Percentiles rank a stretch among this genome's conserved stretches.
Conservation (phyloP, 1,140 invertebrate species). For the Temnothorax longispinosus region DNA sequence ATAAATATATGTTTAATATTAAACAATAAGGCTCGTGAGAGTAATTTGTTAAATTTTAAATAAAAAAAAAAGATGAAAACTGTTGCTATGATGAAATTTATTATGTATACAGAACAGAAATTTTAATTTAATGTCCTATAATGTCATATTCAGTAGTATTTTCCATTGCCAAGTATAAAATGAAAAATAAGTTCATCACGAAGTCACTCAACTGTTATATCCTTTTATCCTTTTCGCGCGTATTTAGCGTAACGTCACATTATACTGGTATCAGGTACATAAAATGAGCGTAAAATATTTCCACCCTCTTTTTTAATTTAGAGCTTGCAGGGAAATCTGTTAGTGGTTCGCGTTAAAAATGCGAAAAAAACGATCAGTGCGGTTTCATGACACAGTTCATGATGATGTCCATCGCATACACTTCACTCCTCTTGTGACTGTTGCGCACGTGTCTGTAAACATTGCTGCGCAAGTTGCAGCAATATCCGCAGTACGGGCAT, state of each 20-base stretch:
- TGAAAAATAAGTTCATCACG: background rate
- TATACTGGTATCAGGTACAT: background rate
- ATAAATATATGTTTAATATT: background rate
- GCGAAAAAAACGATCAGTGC: background rate
- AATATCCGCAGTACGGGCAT: conserved; percentile 89
- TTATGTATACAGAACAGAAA: background rate
- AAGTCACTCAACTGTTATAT: background rate
- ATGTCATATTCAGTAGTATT: background rate
- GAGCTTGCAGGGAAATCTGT: background rate
- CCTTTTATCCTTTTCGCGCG: background rate
- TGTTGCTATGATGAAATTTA: background rate
- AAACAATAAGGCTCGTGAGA: background rate
- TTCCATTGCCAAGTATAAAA: no score
- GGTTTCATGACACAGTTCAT: conserved; percentile 9
- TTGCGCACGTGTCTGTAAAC: conserved; percentile 74
- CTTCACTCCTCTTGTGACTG: conserved; percentile 64
- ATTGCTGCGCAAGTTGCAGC: conserved; percentile 74
- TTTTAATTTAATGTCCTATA: background rate
- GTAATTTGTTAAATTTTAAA: background rate
- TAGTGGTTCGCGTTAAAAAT: background rate
- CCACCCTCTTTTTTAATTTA: background rate
- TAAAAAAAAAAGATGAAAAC: background rate
- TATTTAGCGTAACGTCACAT: background rate
- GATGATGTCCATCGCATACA: conserved; percentile 34
- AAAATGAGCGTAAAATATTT: conserved; percentile 15